These are phyloP conservation scores for Drosophila arizonae DNA, from an alignment of 1,140 invertebrate genomes.

Conservation along the genomic window DNA sequence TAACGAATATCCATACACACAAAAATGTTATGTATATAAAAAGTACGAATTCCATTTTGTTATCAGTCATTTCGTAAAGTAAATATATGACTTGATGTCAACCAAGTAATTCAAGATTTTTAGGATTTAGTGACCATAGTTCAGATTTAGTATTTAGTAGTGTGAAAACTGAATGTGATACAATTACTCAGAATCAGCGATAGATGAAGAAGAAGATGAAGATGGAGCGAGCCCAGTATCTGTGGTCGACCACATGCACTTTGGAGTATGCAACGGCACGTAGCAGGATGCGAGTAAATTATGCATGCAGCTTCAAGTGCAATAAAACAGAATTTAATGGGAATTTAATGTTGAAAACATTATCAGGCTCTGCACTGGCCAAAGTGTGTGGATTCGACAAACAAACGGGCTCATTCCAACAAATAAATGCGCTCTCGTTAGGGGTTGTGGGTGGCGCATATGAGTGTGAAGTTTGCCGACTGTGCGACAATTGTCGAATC, in stretches of 20 bases:
- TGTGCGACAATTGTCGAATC: conserved; percentile 53
- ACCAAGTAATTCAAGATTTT: not conserved
- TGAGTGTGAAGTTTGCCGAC: conserved; percentile 10
- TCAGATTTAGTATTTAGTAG: conserved; percentile 11
- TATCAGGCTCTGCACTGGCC: conserved; percentile 50
- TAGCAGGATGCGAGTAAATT: conserved; percentile 56
- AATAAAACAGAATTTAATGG: conserved; percentile 68
- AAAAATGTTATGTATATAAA: not conserved
- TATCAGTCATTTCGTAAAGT: not conserved
- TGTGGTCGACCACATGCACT: conserved; percentile 35
- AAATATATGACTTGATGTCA: not conserved
- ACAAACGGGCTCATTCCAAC: conserved; percentile 33
- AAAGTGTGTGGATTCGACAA: conserved; percentile 43
- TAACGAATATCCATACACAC: not conserved
- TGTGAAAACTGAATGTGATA: conserved; percentile 10
- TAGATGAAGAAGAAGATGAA: not conserved
- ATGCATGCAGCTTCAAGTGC: conserved; percentile 61
- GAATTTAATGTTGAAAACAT: conserved; percentile 66
- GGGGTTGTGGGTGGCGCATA: conserved; percentile 5
- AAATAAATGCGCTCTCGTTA: conserved; percentile 3
- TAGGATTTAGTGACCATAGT: not conserved
- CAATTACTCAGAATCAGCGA: conserved; percentile 18
- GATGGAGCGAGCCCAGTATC: conserved; percentile 1
- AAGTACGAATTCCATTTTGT: not conserved
- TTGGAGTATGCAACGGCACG: conserved; percentile 35